A percentile compares a stretch with the other conserved stretches of the same genome.
These are phyloP conservation scores for Pandemis corylana DNA, from an alignment of 2,888 invertebrate species.

Conservation along the genomic window DNA sequence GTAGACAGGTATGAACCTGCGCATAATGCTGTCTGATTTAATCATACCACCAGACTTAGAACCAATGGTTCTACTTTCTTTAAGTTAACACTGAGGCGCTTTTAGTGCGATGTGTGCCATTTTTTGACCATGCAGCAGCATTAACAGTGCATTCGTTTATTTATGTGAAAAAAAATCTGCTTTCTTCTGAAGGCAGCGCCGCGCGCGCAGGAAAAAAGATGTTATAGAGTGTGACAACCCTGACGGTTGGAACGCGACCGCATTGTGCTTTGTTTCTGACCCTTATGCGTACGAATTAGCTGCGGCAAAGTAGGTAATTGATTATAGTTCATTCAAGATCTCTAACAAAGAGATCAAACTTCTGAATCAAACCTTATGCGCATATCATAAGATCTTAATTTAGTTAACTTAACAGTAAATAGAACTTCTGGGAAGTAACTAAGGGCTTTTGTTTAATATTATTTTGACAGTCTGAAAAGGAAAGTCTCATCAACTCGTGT, in stretches of 20 bases:
- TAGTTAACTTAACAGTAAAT: not conserved
- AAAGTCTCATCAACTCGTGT: not conserved
- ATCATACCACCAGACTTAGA: no score
- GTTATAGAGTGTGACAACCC: not conserved
- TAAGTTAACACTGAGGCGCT: no score
- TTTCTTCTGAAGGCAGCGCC: no score
- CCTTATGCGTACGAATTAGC: conserved; percentile 23
- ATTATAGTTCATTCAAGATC: conserved; percentile 25
- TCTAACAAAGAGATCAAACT: not conserved
- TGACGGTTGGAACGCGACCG: conserved; percentile 9
- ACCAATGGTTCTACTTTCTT: no score
- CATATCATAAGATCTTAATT: not conserved
- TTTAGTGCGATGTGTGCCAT: no score
- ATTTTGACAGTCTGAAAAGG: conserved; percentile 1
- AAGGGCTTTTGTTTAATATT: not conserved
- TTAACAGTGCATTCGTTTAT: no score
- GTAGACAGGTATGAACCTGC: no score
- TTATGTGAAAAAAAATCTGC: no score
- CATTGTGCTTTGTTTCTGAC: conserved; percentile 21
- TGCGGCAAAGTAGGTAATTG: conserved; percentile 13
- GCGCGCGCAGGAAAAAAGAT: not conserved
- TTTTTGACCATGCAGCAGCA: no score
- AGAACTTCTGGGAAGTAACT: not conserved
- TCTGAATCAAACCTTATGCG: not conserved
- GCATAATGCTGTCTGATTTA: no score